Percentiles rank a stretch among this genome's conserved stretches.
Conservation (phyloP, 2,797 vertebrate species). For the Phrynocephalus forsythii region DNA sequence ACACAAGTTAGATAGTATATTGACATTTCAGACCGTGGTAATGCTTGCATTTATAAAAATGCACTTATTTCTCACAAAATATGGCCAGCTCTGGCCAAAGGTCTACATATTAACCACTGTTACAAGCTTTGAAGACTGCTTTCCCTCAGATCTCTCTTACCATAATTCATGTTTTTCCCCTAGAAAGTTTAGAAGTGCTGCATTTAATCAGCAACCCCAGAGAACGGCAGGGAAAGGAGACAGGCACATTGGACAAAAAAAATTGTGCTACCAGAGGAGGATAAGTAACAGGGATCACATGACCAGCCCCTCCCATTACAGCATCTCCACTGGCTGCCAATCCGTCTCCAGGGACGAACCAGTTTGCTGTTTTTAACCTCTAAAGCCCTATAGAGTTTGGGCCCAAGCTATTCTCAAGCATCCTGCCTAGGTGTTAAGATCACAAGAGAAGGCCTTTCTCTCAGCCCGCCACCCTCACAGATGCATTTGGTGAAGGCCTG, state of each 20-base stretch:
- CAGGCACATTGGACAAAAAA: constrained; percentile 17
- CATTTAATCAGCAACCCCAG: constrained; percentile 58
- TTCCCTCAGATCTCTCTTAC: constrained; percentile 55
- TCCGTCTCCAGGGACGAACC: too few species aligned
- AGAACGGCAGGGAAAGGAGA: constrained; percentile 71
- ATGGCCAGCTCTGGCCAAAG: constrained; percentile 55
- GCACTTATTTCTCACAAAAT: constrained; percentile 67
- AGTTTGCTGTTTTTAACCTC: too few species aligned
- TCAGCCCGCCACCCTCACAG: too few species aligned
- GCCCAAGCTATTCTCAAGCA: too few species aligned
- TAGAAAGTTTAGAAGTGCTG: constrained; percentile 49
- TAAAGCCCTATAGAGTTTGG: too few species aligned
- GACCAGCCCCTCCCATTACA: background rate
- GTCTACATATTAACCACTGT: constrained; percentile 53
- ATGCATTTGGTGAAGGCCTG: too few species aligned
- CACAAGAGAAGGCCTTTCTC: too few species aligned
- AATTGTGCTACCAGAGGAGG: constrained; percentile 45
- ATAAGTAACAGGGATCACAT: background rate
- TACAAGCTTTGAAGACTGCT: constrained; percentile 60
- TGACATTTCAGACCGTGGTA: constrained; percentile 74
- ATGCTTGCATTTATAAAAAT: constrained; percentile 61
- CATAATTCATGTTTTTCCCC: constrained; percentile 51
- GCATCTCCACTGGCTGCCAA: too few species aligned
- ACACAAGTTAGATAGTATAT: constrained; percentile 88
- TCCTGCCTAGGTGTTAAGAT: too few species aligned